Percentiles rank a stretch among this genome's conserved stretches.
Conservation (phyloP, 2,888 invertebrate species). For the Dasypolia templi region DNA sequence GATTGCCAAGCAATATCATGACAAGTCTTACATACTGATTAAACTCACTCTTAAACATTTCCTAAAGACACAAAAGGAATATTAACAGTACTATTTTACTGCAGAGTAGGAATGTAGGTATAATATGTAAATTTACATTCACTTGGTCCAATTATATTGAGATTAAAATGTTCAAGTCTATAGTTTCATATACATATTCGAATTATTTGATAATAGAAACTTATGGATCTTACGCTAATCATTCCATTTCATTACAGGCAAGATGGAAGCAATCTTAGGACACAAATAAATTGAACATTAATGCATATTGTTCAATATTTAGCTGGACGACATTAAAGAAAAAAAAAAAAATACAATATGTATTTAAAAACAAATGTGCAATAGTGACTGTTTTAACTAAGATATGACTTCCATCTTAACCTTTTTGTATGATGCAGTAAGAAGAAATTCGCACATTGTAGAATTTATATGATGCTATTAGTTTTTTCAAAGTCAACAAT, state of each 20-base stretch:
- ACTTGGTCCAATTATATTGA: conserved; percentile 49
- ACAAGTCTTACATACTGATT: conserved; percentile 2
- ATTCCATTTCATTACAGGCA: conserved; percentile 20
- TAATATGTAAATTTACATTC: conserved; percentile 20
- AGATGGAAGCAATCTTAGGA: conserved; percentile 27
- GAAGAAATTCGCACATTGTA: conserved; percentile 3
- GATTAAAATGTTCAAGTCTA: conserved; percentile 44
- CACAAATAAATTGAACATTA: neutral
- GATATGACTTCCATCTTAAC: conserved; percentile 10
- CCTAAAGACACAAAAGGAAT: conserved; percentile 3
- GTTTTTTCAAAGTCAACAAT: neutral
- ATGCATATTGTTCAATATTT: neutral
- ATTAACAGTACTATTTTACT: conserved; percentile 13
- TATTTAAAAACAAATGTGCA: neutral
- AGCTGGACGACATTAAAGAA: neutral
- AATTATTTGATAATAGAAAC: conserved; percentile 46
- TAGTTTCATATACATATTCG: conserved; percentile 36
- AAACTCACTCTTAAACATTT: conserved; percentile 17
- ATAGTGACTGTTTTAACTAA: neutral
- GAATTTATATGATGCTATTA: neutral
- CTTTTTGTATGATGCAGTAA: neutral
- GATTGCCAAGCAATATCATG: conserved; percentile 8
- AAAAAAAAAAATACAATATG: neutral
- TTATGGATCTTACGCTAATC: conserved; percentile 39
- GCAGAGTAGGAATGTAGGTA: conserved; percentile 30